phyloP scores from a whole-genome alignment of 2,888 invertebrate species.

The Oeneis ivallda region DNA sequence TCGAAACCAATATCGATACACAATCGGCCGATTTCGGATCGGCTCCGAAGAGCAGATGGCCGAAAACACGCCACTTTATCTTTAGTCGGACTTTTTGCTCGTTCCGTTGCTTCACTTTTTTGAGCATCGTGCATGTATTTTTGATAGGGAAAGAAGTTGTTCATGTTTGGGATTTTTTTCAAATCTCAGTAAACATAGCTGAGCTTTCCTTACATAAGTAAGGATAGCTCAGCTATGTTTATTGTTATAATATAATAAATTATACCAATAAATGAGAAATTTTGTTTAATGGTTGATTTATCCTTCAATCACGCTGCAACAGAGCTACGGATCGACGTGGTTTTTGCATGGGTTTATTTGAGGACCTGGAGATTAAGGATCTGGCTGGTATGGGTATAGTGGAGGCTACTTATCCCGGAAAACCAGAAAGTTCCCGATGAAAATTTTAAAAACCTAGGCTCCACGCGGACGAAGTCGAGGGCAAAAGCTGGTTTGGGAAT shows the following conservation, averaged over 20 bases:
- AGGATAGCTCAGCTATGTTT: too few species aligned
- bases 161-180: neutral
- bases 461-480: too few species aligned
- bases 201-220: neutral
- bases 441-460: too few species aligned
- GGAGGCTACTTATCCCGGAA: too few species aligned
- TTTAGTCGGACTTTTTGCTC: slow-evolving; percentile 36
- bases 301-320: neutral
- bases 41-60: slow-evolving; percentile 41
- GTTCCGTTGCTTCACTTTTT: slow-evolving; percentile 2
- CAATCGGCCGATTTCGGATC: slow-evolving; percentile 38
- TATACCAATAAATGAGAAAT: too few species aligned
- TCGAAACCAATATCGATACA: slow-evolving; percentile 44
- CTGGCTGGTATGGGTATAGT: too few species aligned
- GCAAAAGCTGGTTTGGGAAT: too few species aligned
- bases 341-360: too few species aligned
- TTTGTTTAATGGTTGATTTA: neutral
- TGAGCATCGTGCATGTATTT: slow-evolving; percentile 7
- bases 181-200: neutral
- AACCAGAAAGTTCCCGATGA: too few species aligned
- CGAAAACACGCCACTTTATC: slow-evolving; percentile 40
- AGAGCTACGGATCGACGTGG: too few species aligned
- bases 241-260: too few species aligned
- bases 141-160: neutral
- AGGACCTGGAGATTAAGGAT: too few species aligned